Percentiles rank a stretch among this genome's conserved stretches.
phyloP scores from a whole-genome alignment of 2,113 vertebrate genomes.

The Campylomormyrus tamandua region DNA sequence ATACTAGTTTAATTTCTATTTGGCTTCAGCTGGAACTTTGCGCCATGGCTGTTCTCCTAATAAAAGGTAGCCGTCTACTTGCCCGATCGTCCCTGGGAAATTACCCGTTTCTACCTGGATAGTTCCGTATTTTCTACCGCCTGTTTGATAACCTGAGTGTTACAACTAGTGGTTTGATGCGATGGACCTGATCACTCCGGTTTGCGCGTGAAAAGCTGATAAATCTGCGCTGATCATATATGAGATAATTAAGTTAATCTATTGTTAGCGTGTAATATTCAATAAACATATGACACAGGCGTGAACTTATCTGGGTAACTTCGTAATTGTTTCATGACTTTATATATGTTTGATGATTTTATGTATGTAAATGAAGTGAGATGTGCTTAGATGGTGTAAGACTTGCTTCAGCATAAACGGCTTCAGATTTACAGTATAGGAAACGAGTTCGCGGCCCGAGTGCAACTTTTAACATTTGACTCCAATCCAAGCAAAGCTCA shows the following conservation, averaged over 20 bases:
- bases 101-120: not conserved
- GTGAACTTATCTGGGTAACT: not conserved
- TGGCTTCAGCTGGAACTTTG: constrained; percentile 79
- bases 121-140: not conserved
- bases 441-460: not conserved
- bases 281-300: not conserved
- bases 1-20: constrained; percentile 68
- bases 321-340: not conserved
- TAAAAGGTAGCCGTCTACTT: constrained; percentile 58
- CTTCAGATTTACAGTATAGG: not conserved
- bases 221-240: not conserved
- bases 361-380: not conserved
- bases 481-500: not conserved
- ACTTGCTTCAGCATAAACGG: not conserved
- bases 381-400: not conserved
- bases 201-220: not conserved
- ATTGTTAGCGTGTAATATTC: not conserved
- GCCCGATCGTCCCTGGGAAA: not conserved
- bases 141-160: not conserved
- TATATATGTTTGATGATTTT: not conserved
- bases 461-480: not conserved
- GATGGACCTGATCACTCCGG: not conserved
- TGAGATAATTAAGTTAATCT: not conserved
- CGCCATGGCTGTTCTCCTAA: constrained; percentile 74
- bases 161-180: not conserved